A percentile compares a stretch with the other conserved stretches of the same genome.
Evolutionary conservation across 2,888 invertebrate genomes (phyloP).

Genomic region (Agrochola macilenta): DNA sequence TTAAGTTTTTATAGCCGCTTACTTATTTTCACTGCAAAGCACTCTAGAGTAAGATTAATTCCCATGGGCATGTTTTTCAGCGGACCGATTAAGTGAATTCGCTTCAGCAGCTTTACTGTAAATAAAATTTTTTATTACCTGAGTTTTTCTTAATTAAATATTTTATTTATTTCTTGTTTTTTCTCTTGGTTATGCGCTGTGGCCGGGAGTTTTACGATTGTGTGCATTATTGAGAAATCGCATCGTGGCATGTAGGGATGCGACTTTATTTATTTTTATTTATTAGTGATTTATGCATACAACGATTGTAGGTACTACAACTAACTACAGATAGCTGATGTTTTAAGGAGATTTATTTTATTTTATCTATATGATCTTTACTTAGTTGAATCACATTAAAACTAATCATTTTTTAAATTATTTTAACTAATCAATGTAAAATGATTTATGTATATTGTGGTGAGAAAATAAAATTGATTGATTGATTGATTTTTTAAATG

Average conservation of each 20-base stretch:
- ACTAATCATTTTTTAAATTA: too few species aligned
- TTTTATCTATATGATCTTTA: too few species aligned
- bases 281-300: not conserved
- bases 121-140: constrained; percentile 42
- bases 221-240: constrained; percentile 3
- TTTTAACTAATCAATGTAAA: too few species aligned
- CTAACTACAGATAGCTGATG: not conserved
- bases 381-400: too few species aligned
- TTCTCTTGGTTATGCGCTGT: not conserved
- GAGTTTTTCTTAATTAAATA: constrained; percentile 39
- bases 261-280: not conserved
- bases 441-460: too few species aligned
- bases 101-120: constrained; percentile 32
- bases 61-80: constrained; percentile 55
- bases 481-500: too few species aligned
- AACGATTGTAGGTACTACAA: not conserved
- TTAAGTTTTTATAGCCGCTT: constrained; percentile 70
- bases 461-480: too few species aligned
- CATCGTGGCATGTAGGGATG: not conserved
- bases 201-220: constrained; percentile 21
- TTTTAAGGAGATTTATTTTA: too few species aligned
- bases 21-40: constrained; percentile 60
- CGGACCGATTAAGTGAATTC: constrained; percentile 50
- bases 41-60: constrained; percentile 62
- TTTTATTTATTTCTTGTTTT: constrained; percentile 34